Conservation (phyloP, 2,888 invertebrate species). For the Drosophila dives region DNA sequence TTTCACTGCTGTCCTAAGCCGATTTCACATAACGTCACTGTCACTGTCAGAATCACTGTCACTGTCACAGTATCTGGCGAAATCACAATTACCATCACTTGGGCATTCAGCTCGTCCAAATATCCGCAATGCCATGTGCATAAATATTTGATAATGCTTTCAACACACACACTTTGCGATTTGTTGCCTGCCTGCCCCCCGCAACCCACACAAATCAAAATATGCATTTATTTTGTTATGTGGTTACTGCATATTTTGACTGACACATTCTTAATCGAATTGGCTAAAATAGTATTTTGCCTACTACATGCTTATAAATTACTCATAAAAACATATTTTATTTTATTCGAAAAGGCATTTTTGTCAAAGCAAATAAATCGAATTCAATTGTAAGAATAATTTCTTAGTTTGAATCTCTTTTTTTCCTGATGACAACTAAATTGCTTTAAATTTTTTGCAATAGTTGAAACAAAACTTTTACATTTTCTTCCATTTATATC, state of each 20-base stretch:
- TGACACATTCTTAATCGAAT: slow-evolving; percentile 36
- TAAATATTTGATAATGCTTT: slow-evolving; percentile 76
- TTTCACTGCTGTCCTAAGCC: slow-evolving; percentile 42
- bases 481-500: neutral
- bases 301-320: slow-evolving; percentile 1
- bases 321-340: slow-evolving; percentile 2
- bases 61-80: slow-evolving; percentile 24
- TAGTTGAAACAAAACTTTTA: neutral
- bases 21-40: slow-evolving; percentile 35
- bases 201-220: slow-evolving; percentile 35
- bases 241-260: slow-evolving; percentile 28
- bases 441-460: neutral
- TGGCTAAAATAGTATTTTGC: neutral
- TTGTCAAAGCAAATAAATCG: neutral
- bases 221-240: slow-evolving; percentile 34
- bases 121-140: slow-evolving; percentile 73
- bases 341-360: neutral
- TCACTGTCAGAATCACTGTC: slow-evolving; percentile 20
- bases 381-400: slow-evolving; percentile 10
- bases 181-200: slow-evolving; percentile 26
- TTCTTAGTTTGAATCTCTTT: neutral
- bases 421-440: neutral
- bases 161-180: slow-evolving; percentile 36
- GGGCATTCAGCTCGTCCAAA: slow-evolving; percentile 38
- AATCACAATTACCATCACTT: slow-evolving; percentile 25